Conservation (phyloP, 2,113 vertebrate species). For the Chaetura pelagica region DNA sequence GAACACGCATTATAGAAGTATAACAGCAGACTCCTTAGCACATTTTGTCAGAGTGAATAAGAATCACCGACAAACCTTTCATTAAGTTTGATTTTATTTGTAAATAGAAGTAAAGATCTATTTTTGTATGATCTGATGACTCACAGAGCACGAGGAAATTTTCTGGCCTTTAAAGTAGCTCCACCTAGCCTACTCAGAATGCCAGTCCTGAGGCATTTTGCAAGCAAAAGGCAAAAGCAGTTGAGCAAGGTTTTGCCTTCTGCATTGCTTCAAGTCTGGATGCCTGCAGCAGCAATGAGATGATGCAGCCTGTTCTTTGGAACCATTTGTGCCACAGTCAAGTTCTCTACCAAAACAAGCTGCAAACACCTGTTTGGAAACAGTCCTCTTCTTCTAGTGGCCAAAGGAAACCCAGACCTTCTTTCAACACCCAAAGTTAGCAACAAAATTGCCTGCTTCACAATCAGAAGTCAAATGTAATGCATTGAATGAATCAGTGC, state of each 20-base stretch:
- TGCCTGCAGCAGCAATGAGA: not conserved
- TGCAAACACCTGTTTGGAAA: not conserved
- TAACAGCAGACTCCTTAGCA: not conserved
- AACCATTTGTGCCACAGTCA: not conserved
- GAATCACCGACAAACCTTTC: not conserved
- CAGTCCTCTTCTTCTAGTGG: not conserved
- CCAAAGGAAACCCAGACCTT: not conserved
- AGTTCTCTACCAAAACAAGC: not conserved
- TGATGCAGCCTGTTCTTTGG: not conserved
- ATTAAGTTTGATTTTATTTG: slow-evolving; percentile 47
- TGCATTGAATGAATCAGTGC: not conserved
- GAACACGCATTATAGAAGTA: not conserved
- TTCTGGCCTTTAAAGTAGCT: not conserved
- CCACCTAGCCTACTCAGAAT: not conserved
- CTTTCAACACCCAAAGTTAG: not conserved
- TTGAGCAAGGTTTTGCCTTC: not conserved
- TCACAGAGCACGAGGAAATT: slow-evolving; percentile 21
- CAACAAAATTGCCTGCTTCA: not conserved
- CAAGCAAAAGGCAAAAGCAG: not conserved
- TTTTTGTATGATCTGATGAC: slow-evolving; percentile 36
- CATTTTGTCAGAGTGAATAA: not conserved
- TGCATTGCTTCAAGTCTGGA: not conserved
- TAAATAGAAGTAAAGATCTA: slow-evolving; percentile 52
- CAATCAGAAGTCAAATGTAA: not conserved
- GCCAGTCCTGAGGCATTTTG: not conserved